A percentile compares a stretch with the other conserved stretches of the same genome.
These are phyloP conservation scores for Seriola dumerili DNA, from an alignment of 2,113 vertebrate genomes.

Conservation along the genomic window DNA sequence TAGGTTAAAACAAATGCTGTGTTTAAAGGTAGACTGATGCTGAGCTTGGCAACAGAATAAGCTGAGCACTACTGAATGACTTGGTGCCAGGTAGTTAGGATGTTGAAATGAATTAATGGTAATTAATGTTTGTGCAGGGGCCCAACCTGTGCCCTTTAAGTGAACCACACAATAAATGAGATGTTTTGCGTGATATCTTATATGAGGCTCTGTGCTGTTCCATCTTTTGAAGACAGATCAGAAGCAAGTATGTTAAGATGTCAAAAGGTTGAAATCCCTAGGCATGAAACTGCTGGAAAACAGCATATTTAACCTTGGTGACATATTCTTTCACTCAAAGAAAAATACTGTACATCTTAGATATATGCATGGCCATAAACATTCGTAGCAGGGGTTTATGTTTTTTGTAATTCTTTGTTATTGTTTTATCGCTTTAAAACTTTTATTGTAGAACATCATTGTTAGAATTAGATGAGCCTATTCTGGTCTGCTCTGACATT, in stretches of 20 bases:
- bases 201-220: background rate
- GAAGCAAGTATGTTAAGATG: background rate
- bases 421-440: background rate
- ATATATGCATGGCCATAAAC: background rate
- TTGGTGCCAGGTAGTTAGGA: background rate
- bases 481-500: constrained; percentile 4
- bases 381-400: background rate
- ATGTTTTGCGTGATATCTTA: background rate
- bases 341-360: background rate
- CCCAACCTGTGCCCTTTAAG: background rate
- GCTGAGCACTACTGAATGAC: background rate
- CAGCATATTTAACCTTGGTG: background rate
- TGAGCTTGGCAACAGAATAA: background rate
- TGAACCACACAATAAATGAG: background rate
- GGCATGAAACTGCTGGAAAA: background rate
- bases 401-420: background rate
- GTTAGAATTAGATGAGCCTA: background rate
- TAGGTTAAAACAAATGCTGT: background rate
- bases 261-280: background rate
- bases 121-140: background rate
- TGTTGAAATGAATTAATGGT: background rate
- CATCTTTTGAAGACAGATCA: background rate
- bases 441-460: background rate
- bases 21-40: background rate
- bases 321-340: background rate